phyloP scores from a whole-genome alignment of 2,888 invertebrate genomes.

The Scrobipalpa atriplicella region DNA sequence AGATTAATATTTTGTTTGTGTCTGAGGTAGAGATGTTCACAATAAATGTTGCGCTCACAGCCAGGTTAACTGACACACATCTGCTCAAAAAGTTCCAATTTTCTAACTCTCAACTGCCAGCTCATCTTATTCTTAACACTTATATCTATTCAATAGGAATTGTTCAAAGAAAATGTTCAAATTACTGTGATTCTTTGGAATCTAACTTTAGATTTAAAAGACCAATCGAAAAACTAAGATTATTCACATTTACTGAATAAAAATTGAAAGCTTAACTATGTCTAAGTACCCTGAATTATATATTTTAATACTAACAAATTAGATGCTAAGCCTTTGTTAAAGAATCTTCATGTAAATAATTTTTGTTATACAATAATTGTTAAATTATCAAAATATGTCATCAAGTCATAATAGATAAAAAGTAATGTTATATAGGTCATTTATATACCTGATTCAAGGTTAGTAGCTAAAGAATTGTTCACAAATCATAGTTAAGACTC shows the following conservation, averaged over 20 bases:
- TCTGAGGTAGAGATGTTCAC: constrained; percentile 80
- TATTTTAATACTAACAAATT: constrained; percentile 62
- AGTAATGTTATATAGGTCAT: neutral
- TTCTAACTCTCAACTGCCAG: constrained; percentile 58
- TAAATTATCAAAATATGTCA: constrained; percentile 19
- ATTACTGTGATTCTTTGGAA: constrained; percentile 25
- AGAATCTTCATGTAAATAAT: constrained; percentile 44
- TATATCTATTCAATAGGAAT: constrained; percentile 29
- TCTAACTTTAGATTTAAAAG: neutral
- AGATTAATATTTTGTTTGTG: constrained; percentile 70
- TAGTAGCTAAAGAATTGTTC: constrained; percentile 29
- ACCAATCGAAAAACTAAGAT: constrained; percentile 13
- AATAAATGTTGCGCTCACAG: constrained; percentile 81
- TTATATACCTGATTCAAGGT: constrained; percentile 25
- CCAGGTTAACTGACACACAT: constrained; percentile 52
- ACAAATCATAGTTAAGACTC: constrained; percentile 11
- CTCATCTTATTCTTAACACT: constrained; percentile 45
- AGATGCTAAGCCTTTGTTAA: constrained; percentile 43
- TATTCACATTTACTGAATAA: constrained; percentile 24
- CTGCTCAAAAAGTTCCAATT: constrained; percentile 30
- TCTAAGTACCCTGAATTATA: constrained; percentile 79
- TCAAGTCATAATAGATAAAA: neutral
- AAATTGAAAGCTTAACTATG: constrained; percentile 55
- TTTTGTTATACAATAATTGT: constrained; percentile 40
- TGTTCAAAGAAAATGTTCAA: constrained; percentile 24